A percentile compares a stretch with the other conserved stretches of the same genome.
Conservation (phyloP, 2,888 invertebrate species). For the Diadromus collaris region DNA sequence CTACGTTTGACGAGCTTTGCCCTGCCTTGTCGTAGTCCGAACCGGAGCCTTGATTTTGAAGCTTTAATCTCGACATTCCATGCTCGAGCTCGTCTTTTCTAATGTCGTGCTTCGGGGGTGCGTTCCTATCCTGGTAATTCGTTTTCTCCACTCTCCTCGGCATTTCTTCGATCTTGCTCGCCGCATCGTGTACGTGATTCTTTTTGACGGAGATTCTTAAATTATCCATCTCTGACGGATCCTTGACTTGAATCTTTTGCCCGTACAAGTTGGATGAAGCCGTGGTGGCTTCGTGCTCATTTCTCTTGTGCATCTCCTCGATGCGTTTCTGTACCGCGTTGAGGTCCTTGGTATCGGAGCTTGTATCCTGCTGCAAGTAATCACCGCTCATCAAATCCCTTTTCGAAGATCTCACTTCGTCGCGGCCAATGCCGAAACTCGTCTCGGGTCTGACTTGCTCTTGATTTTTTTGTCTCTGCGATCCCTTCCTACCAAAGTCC, state of each 20-base stretch:
- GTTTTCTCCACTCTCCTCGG: slow-evolving; percentile 60
- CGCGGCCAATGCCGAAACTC: slow-evolving; percentile 75
- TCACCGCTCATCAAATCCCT: slow-evolving; percentile 66
- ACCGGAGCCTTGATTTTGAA: slow-evolving; percentile 77
- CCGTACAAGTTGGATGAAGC: slow-evolving; percentile 23
- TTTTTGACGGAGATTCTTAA: slow-evolving; percentile 62
- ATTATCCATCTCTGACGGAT: slow-evolving; percentile 63
- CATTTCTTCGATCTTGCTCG: slow-evolving; percentile 68
- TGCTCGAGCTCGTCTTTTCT: slow-evolving; percentile 76
- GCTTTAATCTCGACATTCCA: slow-evolving; percentile 75
- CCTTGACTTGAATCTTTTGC: slow-evolving; percentile 65
- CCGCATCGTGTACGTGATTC: slow-evolving; percentile 60
- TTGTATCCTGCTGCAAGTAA: slow-evolving; percentile 60
- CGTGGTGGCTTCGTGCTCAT: slow-evolving; percentile 68
- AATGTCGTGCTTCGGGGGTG: slow-evolving; percentile 66
- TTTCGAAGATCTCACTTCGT: slow-evolving; percentile 72
- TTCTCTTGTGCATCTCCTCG: slow-evolving; percentile 73
- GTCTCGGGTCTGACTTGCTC: slow-evolving; percentile 76
- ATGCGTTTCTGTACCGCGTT: slow-evolving; percentile 71
- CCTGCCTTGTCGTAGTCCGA: slow-evolving; percentile 89
- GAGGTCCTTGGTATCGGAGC: slow-evolving; percentile 56
- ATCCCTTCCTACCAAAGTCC: slow-evolving; percentile 71
- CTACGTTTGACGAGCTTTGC: slow-evolving; percentile 87
- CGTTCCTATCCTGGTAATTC: slow-evolving; percentile 53
- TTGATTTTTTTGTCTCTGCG: slow-evolving; percentile 66